Base-by-base conservation (phyloP, 2,888 invertebrate genomes). In the Tetramorium bicarinatum region DNA sequence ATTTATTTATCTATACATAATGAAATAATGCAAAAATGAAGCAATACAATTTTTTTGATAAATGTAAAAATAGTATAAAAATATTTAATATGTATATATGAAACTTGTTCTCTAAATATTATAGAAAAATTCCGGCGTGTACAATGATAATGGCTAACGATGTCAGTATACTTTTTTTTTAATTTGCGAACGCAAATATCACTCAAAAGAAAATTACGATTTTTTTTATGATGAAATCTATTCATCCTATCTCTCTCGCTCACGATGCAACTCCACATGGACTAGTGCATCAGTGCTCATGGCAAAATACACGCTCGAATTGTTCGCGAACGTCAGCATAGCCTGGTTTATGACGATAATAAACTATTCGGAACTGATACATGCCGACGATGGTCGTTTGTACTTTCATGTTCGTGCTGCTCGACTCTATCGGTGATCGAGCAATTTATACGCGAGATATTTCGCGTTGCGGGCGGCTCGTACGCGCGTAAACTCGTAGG, bases 281-380 rank as follows among this genome's bases (percentile, higher is more conserved):
- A 62, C 81, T 18, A 38, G 44, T 25, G 52, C 62, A 71, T 54
- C 56, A 47, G 25, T 41, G 41, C 83, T 62, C 66, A 38, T 61
- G 54, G 80, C 69, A 29, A 77, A 83, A 79, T 77, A 34, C 69
- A 83, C 69, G 77, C 41, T 76, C 79, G 87, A 88, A 85, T 84
- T 77, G 88, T 82, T 84, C 71, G 66, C 69, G 49, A 77, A 77
- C 66, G 34, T 85, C 83, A 61, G 59, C 71, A 44, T 47, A 56
- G 85, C 47, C 52, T 79, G 83, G 59, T 89, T 89, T 89, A 89
- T 83, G 89, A 85, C 82, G 77, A 81, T 82, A 85, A 89, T 89
- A 89, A 89, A 89, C 89, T 61, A 86, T 71, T 66, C 85, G 87
- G 84, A 86, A 87, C 89, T 86, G 89, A 89, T 89, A 87, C 85